A percentile compares a stretch with the other conserved stretches of the same genome.
Conservation (phyloP, 2,888 invertebrate genomes). For the Boloria euphrosyne region DNA sequence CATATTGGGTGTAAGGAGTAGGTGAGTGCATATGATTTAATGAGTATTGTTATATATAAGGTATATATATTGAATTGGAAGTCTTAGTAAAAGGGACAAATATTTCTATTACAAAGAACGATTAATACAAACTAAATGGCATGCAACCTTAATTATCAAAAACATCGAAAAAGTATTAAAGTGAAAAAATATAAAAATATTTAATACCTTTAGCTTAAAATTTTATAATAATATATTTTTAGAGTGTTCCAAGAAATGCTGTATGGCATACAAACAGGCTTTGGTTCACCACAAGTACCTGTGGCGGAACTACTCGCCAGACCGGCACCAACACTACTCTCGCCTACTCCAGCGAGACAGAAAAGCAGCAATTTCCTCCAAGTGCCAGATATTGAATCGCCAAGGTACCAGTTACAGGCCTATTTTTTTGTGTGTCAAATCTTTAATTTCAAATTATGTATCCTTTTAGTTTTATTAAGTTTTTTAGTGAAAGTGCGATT, state of each 20-base stretch:
- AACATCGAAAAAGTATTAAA: too few relatives aligned
- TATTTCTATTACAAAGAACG: too few relatives aligned
- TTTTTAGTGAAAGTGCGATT: too few relatives aligned
- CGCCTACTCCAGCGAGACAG: conserved; percentile 92
- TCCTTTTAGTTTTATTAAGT: neutral
- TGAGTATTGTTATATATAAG: too few relatives aligned
- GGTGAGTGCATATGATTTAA: conserved; percentile 71
- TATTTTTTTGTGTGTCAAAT: too few relatives aligned
- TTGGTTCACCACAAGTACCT: conserved; percentile 96
- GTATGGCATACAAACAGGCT: conserved; percentile 96
- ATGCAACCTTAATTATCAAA: too few relatives aligned
- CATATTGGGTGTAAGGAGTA: conserved; percentile 94
- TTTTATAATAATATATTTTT: conserved; percentile 27
- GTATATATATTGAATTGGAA: neutral
- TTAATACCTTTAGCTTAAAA: neutral
- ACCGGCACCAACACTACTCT: conserved; percentile 92
- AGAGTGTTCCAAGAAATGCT: conserved; percentile 97
- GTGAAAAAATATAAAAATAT: too few relatives aligned
- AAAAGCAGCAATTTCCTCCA: conserved; percentile 96
- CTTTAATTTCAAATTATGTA: neutral
- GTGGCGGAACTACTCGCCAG: conserved; percentile 93
- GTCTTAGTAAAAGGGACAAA: too few relatives aligned
- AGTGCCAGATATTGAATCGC: conserved; percentile 94
- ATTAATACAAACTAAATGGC: too few relatives aligned
- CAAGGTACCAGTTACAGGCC: conserved; percentile 64